Evolutionary conservation across 2,113 vertebrate species (phyloP).

Genomic region (Sphaerodactylus townsendi): DNA sequence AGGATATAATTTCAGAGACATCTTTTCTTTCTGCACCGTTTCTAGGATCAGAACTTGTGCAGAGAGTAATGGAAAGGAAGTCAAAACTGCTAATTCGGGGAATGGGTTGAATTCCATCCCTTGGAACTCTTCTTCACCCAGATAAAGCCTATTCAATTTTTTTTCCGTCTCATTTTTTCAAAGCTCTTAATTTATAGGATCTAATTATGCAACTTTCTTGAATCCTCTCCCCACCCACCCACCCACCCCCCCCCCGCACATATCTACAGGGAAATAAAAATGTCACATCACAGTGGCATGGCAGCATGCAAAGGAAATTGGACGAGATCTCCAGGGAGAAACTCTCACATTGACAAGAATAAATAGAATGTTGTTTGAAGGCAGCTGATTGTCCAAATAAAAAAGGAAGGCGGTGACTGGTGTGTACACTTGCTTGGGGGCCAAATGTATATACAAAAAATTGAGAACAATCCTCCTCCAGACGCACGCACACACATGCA

Average conservation of each 20-base stretch:
- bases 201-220: slow-evolving; percentile 14
- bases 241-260: too few relatives aligned
- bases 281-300: slow-evolving; percentile 5
- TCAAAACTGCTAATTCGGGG: slow-evolving; percentile 47
- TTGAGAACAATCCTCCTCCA: too few relatives aligned
- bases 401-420: too few relatives aligned
- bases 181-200: slow-evolving; percentile 22
- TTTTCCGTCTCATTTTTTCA: background rate
- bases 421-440: background rate
- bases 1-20: background rate
- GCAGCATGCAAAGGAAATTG: background rate
- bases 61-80: slow-evolving; percentile 43
- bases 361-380: background rate
- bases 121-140: background rate
- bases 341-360: background rate
- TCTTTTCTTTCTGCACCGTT: slow-evolving; percentile 5
- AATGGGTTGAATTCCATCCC: slow-evolving; percentile 5
- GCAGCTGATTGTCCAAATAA: background rate
- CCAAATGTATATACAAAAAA: background rate
- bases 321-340: background rate
- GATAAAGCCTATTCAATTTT: background rate
- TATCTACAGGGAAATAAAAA: slow-evolving; percentile 25
- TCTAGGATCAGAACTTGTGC: background rate
- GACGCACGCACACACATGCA: too few relatives aligned
- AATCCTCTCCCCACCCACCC: too few relatives aligned